phyloP scores from a whole-genome alignment of 2,888 invertebrate species.

The Lepidochrysops patricia region DNA sequence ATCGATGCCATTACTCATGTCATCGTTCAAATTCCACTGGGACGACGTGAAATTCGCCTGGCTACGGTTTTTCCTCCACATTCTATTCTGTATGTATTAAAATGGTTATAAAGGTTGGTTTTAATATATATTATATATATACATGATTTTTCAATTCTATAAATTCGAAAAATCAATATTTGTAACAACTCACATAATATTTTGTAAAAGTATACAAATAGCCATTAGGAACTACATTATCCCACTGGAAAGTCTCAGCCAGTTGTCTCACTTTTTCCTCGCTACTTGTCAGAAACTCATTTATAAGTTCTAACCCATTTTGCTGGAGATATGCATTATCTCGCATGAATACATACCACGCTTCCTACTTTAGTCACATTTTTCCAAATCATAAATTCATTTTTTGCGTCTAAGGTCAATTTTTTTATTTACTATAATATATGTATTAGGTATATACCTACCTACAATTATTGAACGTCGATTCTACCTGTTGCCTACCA shows the following conservation, averaged over 20 bases:
- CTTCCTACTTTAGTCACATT: constrained; percentile 40
- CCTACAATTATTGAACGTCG: too few species aligned
- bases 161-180: not conserved
- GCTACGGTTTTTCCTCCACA: constrained; percentile 80
- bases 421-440: too few species aligned
- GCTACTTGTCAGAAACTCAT: constrained; percentile 77
- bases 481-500: too few species aligned
- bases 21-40: constrained; percentile 32
- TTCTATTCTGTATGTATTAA: constrained; percentile 72
- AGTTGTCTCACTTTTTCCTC: constrained; percentile 67
- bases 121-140: not conserved
- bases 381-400: constrained; percentile 58
- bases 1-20: constrained; percentile 57
- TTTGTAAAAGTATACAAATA: constrained; percentile 77
- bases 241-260: constrained; percentile 81
- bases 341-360: constrained; percentile 79
- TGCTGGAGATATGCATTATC: constrained; percentile 84
- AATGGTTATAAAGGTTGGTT: not conserved
- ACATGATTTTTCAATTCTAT: not conserved
- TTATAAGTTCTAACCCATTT: constrained; percentile 80
- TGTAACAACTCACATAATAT: constrained; percentile 66
- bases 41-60: constrained; percentile 33
- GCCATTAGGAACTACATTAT: constrained; percentile 81
- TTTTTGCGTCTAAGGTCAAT: constrained; percentile 42
- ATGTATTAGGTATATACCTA: too few species aligned